Evolutionary conservation across 2,113 vertebrate genomes (phyloP), one percentile per base, ranked within the genome.

Genomic region (Carassius carassius): DNA sequence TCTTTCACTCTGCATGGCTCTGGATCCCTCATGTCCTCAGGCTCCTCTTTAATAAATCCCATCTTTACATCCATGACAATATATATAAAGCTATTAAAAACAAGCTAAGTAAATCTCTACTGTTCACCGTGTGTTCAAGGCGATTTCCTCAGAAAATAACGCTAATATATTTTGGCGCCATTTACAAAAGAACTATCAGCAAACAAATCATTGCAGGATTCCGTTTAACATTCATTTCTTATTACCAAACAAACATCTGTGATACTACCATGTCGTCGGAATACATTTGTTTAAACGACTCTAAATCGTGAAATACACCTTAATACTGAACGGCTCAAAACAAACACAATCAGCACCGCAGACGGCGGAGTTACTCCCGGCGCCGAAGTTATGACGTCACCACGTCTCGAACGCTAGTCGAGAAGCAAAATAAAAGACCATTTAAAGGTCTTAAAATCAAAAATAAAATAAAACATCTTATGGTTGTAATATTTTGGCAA

Each of bases 11-110:
- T 41, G 10, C 35, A 72, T 5, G 69, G 17, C 17, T 41, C 67
- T 37, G 67, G 10, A 12, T 5, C 29, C 21, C 3, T 8, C 2
- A 11, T 19, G 32, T 70, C 67, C 17, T 37, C 12, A 1, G 14
- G 17, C 65, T 41, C 67, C 19, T 72, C 67, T 72, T 72, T 72
- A n/a, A 72, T 41, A 41, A 72, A 41, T 35, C 35, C 69, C 69
- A 41, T 70, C 32, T 70, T 41, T 21, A 54, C 51, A 41, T 72
- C 69, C 19, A 35, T 35, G 29, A 29, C 17, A 14, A 3, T 17
- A 67, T 9, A 29, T n/a, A n/a, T n/a, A n/a, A n/a, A n/a, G n/a
- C n/a, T n/a, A n/a, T n/a, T n/a, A n/a, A n/a, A n/a, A n/a, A n/a
- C n/a, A 65, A 3, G 0, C 51, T 3, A 29, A 16, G 6, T 32